These are phyloP conservation scores for Rattus rattus DNA, from an alignment of 2,113 vertebrate species.

Conservation along the genomic window DNA sequence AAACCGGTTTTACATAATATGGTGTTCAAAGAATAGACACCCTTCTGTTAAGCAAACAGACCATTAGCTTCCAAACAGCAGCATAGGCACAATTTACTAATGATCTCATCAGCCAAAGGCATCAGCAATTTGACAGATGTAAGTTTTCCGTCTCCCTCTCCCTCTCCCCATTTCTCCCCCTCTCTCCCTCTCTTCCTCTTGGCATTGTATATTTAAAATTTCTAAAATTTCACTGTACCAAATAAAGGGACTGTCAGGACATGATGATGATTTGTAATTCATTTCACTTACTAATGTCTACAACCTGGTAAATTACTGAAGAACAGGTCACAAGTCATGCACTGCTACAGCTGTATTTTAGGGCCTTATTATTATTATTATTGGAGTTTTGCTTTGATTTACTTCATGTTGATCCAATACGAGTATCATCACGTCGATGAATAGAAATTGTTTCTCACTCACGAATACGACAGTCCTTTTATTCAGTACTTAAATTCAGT, in stretches of 20 bases:
- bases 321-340: not conserved
- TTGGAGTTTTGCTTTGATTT: constrained; percentile 38
- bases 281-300: constrained; percentile 14
- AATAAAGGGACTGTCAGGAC: not conserved
- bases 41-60: constrained; percentile 59
- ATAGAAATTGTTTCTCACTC: constrained; percentile 35
- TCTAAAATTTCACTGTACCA: constrained; percentile 19
- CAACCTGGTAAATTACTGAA: not conserved
- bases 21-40: constrained; percentile 18
- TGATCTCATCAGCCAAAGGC: not conserved
- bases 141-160: not conserved
- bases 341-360: constrained; percentile 44
- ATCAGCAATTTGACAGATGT: constrained; percentile 34
- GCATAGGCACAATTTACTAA: constrained; percentile 38
- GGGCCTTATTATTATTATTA: not conserved
- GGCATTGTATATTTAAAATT: not conserved
- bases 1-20: not conserved
- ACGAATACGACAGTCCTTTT: not conserved
- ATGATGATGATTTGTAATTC: not conserved
- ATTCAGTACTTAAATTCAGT: too few relatives aligned
- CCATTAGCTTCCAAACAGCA: constrained; percentile 60
- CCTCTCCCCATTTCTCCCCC: not conserved
- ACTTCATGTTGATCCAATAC: not conserved
- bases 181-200: not conserved
- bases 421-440: not conserved